Base-by-base conservation (phyloP, 2,888 invertebrate species). In the Platycnemis pennipes region DNA sequence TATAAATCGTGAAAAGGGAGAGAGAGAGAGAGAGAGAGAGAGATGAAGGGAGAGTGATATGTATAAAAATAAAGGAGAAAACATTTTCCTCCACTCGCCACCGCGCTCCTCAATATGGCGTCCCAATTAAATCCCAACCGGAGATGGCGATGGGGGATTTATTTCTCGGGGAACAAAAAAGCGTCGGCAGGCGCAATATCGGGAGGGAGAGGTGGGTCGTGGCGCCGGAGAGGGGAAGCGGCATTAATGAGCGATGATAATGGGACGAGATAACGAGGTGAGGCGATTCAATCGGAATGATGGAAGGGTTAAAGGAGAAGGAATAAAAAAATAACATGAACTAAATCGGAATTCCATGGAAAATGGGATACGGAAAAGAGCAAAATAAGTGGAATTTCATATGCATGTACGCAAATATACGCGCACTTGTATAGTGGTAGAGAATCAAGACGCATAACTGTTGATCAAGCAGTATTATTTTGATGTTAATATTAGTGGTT, bases 221-320 rank as follows among this genome's bases (percentile, higher is more conserved):
- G n/a, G n/a, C n/a, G n/a, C n/a, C n/a, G n/a, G n/a, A n/a, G 63
- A 63, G 63, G n/a, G 63, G 22, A 4, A 13, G 56, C 1, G n/a
- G 77, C 77, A 37, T 77, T 77, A 77, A 77, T 77, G 77, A 77
- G 77, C 37, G 77, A 77, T 37, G 77, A 77, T 77, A 77, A 77
- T 77, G 77, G 77, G 77, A 77, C 31, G 77, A 77, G 77, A 77
- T 77, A 77, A 77, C 77, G 77, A 77, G 77, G 77, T 13, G 37
- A 77, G 77, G 31, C 37, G 77, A 77, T 77, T 77, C 31, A 37
- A 77, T 77, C 77, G 77, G 77, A 77, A 49, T 49, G 13, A 49
- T 49, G 49, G 31, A 37, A 37, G 77, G 37, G 77, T 31, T 63
- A 63, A 63, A 63, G 2, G 63, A 26, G 26, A 63, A 77, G 77